A percentile compares a stretch with the other conserved stretches of the same genome.
Evolutionary conservation across 1,140 invertebrate genomes (phyloP).

Genomic region (Lordiphosa collinella): DNA sequence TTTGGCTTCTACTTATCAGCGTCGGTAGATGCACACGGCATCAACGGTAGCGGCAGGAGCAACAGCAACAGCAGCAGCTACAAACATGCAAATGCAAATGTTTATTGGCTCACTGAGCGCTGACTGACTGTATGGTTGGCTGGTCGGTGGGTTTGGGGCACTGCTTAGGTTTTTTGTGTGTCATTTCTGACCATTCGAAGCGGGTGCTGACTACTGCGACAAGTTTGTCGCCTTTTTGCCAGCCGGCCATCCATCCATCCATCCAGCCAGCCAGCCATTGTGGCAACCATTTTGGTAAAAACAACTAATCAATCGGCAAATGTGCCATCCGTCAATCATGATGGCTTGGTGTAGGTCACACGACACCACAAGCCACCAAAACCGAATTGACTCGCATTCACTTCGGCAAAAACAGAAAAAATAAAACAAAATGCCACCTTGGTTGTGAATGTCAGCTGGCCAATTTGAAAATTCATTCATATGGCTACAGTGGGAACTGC

Average conservation of each 20-base stretch:
- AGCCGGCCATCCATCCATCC: constrained; percentile 3
- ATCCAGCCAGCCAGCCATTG: constrained; percentile 16
- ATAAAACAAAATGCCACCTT: constrained; percentile 63
- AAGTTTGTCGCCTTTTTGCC: constrained; percentile 45
- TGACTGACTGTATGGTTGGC: constrained; percentile 1
- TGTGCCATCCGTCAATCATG: constrained; percentile 75
- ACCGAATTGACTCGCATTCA: constrained; percentile 66
- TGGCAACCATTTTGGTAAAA: constrained; percentile 77
- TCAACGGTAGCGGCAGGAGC: constrained; percentile 45
- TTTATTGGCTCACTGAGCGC: constrained; percentile 58
- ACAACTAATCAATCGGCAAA: constrained; percentile 77
- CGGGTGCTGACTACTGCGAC: constrained; percentile 53
- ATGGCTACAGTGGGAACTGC: background rate
- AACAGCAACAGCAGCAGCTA: constrained; percentile 21
- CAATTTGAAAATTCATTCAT: constrained; percentile 74
- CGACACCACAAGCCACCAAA: constrained; percentile 53
- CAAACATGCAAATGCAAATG: constrained; percentile 72
- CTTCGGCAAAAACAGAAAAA: constrained; percentile 39
- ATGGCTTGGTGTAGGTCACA: constrained; percentile 65
- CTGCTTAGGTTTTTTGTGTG: background rate
- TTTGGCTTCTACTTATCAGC: constrained; percentile 59
- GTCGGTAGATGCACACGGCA: constrained; percentile 72
- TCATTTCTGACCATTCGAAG: constrained; percentile 19
- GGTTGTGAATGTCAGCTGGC: constrained; percentile 72
- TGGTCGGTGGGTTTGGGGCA: background rate